Percentiles rank a stretch among this genome's conserved stretches.
Evolutionary conservation across 2,113 vertebrate species (phyloP).

Genomic region (Saguinus imperator): DNA sequence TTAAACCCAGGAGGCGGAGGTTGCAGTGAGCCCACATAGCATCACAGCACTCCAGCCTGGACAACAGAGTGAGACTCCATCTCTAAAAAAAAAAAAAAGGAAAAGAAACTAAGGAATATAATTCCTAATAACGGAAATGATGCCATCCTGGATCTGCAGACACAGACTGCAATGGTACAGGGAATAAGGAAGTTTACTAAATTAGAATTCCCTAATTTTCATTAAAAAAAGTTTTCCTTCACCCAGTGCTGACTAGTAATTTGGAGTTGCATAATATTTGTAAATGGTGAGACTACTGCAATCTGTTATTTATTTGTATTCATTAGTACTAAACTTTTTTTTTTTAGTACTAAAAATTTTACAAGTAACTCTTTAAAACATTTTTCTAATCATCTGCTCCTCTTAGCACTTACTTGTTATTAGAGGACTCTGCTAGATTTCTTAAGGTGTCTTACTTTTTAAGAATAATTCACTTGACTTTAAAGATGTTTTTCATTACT

Average conservation of each 20-base stretch:
- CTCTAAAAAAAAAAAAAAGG: too few species aligned
- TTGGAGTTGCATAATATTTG: slow-evolving; percentile 10
- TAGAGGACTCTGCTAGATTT: too few species aligned
- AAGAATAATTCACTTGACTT: not conserved
- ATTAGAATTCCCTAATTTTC: slow-evolving; percentile 60
- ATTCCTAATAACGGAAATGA: not conserved
- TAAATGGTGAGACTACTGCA: not conserved
- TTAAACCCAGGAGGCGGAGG: too few species aligned
- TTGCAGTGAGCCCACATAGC: too few species aligned
- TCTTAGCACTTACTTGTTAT: not conserved
- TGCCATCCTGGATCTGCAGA: not conserved
- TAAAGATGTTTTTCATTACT: not conserved
- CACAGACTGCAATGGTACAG: accelerated
- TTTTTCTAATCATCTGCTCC: not conserved
- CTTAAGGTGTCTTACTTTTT: not conserved
- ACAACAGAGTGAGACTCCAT: too few species aligned
- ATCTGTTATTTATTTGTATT: not conserved
- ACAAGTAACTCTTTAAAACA: not conserved
- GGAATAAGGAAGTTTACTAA: slow-evolving; percentile 11
- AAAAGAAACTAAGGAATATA: not conserved
- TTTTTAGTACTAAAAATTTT: too few species aligned
- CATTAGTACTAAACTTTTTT: too few species aligned
- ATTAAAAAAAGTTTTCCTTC: not conserved
- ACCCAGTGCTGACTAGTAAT: not conserved
- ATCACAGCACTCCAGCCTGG: too few species aligned